Conservation (phyloP, 2,888 invertebrate genomes). For the Plusia festucae region DNA sequence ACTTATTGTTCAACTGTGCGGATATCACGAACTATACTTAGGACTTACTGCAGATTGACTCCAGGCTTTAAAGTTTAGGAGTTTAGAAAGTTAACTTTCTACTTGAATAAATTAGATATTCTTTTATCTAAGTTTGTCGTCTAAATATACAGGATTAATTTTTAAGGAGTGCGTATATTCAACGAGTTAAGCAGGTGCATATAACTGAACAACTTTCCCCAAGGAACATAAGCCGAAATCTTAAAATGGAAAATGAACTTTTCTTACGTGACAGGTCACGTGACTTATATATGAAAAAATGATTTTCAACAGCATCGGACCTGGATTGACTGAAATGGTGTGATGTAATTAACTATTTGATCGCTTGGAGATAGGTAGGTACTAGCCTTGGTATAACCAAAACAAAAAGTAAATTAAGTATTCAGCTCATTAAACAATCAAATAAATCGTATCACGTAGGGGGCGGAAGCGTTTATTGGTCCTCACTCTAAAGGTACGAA, state of each 20-base stretch:
- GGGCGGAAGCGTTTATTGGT: conserved; percentile 76
- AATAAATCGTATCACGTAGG: conserved; percentile 78
- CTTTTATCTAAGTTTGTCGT: background rate
- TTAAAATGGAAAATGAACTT: too few relatives aligned
- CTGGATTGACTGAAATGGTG: background rate
- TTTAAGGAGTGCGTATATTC: too few relatives aligned
- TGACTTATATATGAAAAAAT: too few relatives aligned
- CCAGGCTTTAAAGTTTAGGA: background rate
- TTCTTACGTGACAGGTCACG: too few relatives aligned
- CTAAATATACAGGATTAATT: too few relatives aligned
- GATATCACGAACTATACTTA: conserved; percentile 49
- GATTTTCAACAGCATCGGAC: background rate
- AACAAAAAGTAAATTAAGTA: conserved; percentile 28
- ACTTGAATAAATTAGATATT: background rate
- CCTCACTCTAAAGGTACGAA: conserved; percentile 66
- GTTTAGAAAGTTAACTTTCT: too few relatives aligned
- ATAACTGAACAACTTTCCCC: too few relatives aligned
- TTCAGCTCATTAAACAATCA: conserved; percentile 52
- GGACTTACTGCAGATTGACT: background rate
- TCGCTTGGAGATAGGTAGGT: background rate
- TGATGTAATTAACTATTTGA: background rate
- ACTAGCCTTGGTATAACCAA: conserved; percentile 24
- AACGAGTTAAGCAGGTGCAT: too few relatives aligned
- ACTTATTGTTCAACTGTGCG: conserved; percentile 45
- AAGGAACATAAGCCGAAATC: too few relatives aligned